Conservation (phyloP, 2,113 vertebrate species). For the Forbesichthys papilliferus region DNA sequence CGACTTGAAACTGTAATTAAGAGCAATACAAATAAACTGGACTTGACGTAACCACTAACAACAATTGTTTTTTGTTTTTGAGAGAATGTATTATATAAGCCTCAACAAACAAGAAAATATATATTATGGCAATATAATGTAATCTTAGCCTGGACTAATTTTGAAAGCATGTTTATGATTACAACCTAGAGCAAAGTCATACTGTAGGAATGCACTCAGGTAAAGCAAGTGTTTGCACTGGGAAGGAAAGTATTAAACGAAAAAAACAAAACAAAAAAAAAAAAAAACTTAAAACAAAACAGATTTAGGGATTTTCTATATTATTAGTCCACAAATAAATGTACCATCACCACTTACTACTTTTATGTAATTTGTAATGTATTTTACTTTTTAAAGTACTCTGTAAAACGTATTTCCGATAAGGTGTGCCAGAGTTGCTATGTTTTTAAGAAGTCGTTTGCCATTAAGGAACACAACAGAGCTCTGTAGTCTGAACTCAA, state of each 20-base stretch:
- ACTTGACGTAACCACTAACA: neutral
- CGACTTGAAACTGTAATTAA: too few species aligned
- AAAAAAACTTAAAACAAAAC: neutral
- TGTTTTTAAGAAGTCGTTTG: neutral
- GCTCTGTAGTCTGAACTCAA: slow-evolving; percentile 51
- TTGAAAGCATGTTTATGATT: neutral
- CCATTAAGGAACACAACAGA: slow-evolving; percentile 13
- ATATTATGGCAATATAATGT: slow-evolving; percentile 3
- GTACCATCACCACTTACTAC: too few species aligned
- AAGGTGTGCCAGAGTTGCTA: too few species aligned
- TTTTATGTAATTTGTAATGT: too few species aligned
- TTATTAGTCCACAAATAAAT: too few species aligned
- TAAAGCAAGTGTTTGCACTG: neutral
- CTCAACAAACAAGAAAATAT: neutral
- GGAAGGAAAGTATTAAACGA: slow-evolving; percentile 3
- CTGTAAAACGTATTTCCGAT: too few species aligned
- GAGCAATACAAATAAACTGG: too few species aligned
- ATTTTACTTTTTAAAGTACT: too few species aligned
- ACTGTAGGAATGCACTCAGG: neutral
- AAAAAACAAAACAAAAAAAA: too few species aligned
- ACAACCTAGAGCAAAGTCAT: neutral
- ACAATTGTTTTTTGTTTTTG: slow-evolving; percentile 3
- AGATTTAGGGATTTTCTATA: too few species aligned
- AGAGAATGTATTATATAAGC: neutral
- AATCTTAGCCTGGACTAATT: neutral